These are phyloP conservation scores for Amphibalanus amphitrite DNA, from an alignment of 1,140 invertebrate genomes.

Conservation along the genomic window DNA sequence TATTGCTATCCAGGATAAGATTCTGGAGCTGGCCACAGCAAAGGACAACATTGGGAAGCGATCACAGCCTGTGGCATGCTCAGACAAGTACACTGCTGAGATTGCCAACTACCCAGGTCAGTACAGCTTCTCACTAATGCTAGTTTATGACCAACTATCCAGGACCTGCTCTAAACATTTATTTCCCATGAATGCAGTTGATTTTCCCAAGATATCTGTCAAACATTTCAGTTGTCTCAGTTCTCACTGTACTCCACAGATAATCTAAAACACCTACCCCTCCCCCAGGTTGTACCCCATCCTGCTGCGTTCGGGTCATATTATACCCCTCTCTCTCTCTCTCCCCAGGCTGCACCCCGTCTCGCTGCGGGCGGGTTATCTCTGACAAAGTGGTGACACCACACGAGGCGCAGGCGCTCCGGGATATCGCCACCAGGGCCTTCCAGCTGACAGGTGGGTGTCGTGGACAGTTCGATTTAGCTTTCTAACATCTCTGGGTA, in stretches of 20 bases:
- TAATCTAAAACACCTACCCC: too few relatives aligned
- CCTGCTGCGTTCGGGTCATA: too few relatives aligned
- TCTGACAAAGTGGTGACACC: slow-evolving; percentile 49
- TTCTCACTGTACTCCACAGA: too few relatives aligned
- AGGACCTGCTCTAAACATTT: too few relatives aligned
- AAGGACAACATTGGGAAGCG: not conserved
- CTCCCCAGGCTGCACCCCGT: slow-evolving; percentile 42
- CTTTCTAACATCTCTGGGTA: too few relatives aligned
- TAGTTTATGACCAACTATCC: too few relatives aligned
- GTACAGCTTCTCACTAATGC: slow-evolving; percentile 9
- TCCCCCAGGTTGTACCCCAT: too few relatives aligned
- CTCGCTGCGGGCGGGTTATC: slow-evolving; percentile 56
- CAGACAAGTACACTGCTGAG: not conserved
- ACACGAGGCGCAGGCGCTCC: slow-evolving; percentile 43
- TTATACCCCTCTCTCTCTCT: too few relatives aligned
- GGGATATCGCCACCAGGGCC: slow-evolving; percentile 35
- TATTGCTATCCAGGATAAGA: not conserved
- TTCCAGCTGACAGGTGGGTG: not conserved
- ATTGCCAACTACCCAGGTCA: not conserved
- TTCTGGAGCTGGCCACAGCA: not conserved
- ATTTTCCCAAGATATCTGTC: too few relatives aligned
- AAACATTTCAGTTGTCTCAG: too few relatives aligned
- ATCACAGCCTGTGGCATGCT: not conserved
- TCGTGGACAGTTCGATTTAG: too few relatives aligned
- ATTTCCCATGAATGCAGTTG: too few relatives aligned